Evolutionary conservation across 2,797 vertebrate species (phyloP).

Genomic region (Tolypeutes matacus): DNA sequence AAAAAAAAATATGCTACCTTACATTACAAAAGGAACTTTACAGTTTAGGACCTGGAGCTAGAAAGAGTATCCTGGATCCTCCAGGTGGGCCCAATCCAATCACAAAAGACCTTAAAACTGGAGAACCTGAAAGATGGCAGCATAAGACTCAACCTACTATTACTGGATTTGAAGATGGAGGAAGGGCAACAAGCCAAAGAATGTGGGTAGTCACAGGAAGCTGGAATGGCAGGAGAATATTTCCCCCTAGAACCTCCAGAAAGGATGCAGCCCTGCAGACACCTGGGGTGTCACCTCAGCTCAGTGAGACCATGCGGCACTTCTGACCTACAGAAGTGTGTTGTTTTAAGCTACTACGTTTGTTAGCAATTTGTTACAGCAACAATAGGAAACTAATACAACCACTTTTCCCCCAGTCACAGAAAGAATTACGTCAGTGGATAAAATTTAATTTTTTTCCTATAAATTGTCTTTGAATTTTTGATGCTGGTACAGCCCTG

Average conservation of each 20-base stretch:
- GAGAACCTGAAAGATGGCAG: background rate
- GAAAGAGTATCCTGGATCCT: background rate
- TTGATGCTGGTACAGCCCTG: background rate
- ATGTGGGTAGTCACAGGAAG: background rate
- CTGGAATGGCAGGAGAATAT: background rate
- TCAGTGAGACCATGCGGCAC: background rate
- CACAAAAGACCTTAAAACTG: background rate
- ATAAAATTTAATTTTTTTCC: background rate
- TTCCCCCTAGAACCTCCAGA: background rate
- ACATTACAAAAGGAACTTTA: background rate
- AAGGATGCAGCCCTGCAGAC: background rate
- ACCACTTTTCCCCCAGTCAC: background rate
- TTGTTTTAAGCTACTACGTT: background rate
- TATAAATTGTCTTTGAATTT: background rate
- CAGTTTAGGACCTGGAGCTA: background rate
- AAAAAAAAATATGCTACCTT: background rate
- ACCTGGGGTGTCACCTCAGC: background rate
- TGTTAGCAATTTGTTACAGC: background rate
- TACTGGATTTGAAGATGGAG: background rate
- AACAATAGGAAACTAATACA: background rate
- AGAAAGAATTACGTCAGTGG: background rate
- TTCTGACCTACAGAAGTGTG: background rate
- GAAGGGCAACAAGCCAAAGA: background rate
- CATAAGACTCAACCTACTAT: background rate
- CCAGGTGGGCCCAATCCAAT: background rate